A percentile compares a stretch with the other conserved stretches of the same genome.
Evolutionary conservation across 1,140 invertebrate genomes (phyloP).

Genomic region (Globodera ellingtonae): DNA sequence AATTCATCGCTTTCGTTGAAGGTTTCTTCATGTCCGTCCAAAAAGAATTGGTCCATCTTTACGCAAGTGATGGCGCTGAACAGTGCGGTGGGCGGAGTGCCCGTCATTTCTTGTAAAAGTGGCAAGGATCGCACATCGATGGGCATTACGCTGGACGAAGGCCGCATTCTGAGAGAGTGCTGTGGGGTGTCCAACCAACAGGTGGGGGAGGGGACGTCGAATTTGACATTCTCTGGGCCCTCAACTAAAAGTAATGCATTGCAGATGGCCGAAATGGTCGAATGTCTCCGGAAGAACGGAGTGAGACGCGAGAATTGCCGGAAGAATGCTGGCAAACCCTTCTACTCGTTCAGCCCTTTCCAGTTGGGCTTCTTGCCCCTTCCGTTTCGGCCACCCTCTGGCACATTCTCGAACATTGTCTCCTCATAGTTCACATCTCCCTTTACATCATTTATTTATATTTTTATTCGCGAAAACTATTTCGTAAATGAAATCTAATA

Average conservation of each 20-base stretch:
- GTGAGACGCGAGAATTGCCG: constrained; percentile 63
- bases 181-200: constrained; percentile 58
- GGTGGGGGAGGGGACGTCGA: constrained; percentile 25
- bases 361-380: constrained; percentile 64
- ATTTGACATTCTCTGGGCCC: constrained; percentile 10
- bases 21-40: constrained; percentile 56
- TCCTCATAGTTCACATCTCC: constrained; percentile 4
- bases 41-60: constrained; percentile 58
- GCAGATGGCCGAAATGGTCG: constrained; percentile 54
- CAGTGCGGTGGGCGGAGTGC: constrained; percentile 43
- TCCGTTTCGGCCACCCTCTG: constrained; percentile 58
- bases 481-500: background rate
- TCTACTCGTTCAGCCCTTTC: constrained; percentile 63
- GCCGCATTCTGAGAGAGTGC: constrained; percentile 53
- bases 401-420: constrained; percentile 50
- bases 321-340: constrained; percentile 61
- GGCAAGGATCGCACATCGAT: constrained; percentile 63
- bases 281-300: constrained; percentile 54
- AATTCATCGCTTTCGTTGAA: background rate
- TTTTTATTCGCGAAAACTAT: background rate
- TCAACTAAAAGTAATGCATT: constrained; percentile 9
- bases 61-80: constrained; percentile 53
- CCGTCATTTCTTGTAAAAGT: constrained; percentile 55
- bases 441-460: background rate
- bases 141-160: constrained; percentile 63